A percentile compares a stretch with the other conserved stretches of the same genome.
These are phyloP conservation scores for Arrhamphus sclerolepis DNA, from an alignment of 2,797 vertebrate genomes.

Conservation along the genomic window DNA sequence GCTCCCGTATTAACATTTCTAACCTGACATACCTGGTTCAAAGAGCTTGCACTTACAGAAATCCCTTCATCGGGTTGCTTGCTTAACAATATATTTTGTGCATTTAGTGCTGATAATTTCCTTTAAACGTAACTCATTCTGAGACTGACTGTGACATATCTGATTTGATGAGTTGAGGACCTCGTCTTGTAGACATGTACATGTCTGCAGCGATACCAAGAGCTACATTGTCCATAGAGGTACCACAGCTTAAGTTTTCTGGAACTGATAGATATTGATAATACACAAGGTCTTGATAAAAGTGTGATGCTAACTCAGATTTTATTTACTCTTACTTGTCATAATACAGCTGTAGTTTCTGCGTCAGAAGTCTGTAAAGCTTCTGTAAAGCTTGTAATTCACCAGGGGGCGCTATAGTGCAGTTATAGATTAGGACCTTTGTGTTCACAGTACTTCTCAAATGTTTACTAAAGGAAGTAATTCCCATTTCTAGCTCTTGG, in stretches of 20 bases:
- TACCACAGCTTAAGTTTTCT: neutral
- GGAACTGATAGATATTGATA: neutral
- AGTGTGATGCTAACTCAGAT: neutral
- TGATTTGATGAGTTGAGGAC: neutral
- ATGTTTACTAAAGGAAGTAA: neutral
- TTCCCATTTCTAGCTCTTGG: neutral
- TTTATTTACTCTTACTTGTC: neutral
- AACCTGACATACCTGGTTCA: conserved; percentile 33
- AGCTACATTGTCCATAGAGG: no score
- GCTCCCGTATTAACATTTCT: conserved; percentile 29
- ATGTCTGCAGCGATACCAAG: no score
- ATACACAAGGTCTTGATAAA: no score
- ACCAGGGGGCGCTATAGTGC: conserved; percentile 2
- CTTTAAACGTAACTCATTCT: neutral
- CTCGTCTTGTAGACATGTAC: neutral
- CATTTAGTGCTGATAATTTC: neutral
- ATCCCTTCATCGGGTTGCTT: no score
- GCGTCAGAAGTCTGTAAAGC: no score
- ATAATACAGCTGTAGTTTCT: neutral
- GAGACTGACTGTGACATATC: neutral
- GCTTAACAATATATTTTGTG: neutral
- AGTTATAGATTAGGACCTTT: neutral
- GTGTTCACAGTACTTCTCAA: neutral
- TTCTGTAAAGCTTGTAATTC: neutral
- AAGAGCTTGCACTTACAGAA: conserved; percentile 7